Conservation (phyloP, 2,797 vertebrate species). For the Zenarchopterus dispar region DNA sequence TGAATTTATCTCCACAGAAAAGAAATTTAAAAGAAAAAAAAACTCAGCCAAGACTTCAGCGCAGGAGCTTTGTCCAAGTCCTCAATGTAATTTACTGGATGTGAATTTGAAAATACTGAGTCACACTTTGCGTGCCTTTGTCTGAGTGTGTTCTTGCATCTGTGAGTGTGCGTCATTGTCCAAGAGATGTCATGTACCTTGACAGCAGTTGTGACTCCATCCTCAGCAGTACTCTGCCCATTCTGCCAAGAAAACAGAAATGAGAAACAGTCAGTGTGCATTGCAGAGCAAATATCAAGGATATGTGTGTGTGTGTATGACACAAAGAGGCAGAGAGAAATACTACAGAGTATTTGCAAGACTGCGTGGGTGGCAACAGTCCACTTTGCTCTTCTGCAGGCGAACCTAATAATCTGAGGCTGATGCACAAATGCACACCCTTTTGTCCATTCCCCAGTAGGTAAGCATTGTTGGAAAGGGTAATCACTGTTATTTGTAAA, state of each 20-base stretch:
- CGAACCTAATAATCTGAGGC: constrained; percentile 63
- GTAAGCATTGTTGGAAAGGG: constrained; percentile 33
- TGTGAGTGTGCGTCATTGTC: constrained; percentile 1
- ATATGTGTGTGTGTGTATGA: constrained; percentile 1
- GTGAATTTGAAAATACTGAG: constrained; percentile 20
- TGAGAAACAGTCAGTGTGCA: constrained; percentile 49
- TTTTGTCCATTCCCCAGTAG: constrained; percentile 29
- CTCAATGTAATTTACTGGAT: constrained; percentile 13
- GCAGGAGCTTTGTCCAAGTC: constrained; percentile 21
- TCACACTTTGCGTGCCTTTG: too few relatives aligned
- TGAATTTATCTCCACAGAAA: constrained; percentile 32
- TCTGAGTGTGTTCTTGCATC: not conserved
- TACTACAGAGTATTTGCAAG: constrained; percentile 49
- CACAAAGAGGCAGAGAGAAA: constrained; percentile 7
- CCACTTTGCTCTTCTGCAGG: constrained; percentile 56
- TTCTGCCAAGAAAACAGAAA: constrained; percentile 86
- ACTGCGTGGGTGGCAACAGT: constrained; percentile 64
- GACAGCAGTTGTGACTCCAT: constrained; percentile 77
- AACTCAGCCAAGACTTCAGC: constrained; percentile 6
- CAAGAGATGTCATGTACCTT: constrained; percentile 64
- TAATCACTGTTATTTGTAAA: constrained; percentile 62
- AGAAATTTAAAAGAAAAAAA: not conserved
- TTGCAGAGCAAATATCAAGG: constrained; percentile 19
- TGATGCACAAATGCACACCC: constrained; percentile 50
- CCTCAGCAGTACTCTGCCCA: constrained; percentile 86